These are phyloP conservation scores for Atta colombica DNA, from an alignment of 1,140 invertebrate species.

Conservation along the genomic window DNA sequence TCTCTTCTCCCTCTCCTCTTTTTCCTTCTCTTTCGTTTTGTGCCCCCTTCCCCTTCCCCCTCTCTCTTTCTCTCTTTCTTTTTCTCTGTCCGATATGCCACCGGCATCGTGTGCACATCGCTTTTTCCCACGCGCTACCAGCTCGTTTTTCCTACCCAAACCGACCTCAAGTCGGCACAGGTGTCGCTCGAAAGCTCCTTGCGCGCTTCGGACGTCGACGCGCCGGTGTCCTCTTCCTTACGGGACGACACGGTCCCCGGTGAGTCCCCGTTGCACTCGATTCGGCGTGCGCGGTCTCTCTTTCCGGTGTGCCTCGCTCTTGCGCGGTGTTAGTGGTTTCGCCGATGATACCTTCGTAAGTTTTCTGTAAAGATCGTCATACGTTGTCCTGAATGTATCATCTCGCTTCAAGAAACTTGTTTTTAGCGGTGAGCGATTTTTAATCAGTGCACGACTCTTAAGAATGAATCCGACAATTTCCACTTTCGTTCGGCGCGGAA, in stretches of 20 bases:
- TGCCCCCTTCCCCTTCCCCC: background rate
- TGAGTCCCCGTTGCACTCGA: slow-evolving; percentile 23
- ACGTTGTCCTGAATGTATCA: background rate
- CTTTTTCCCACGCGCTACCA: background rate
- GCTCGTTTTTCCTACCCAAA: slow-evolving; percentile 3
- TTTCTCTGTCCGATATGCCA: slow-evolving; percentile 18
- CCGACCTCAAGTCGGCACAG: slow-evolving; percentile 13
- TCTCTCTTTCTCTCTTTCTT: background rate
- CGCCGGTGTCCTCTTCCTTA: slow-evolving; percentile 1
- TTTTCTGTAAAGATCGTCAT: background rate
- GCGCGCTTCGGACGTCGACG: slow-evolving; percentile 11
- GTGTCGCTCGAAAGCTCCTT: slow-evolving; percentile 58
- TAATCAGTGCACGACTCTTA: background rate
- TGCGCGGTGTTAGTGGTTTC: slow-evolving; percentile 16
- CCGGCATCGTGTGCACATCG: slow-evolving; percentile 43
- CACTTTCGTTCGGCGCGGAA: background rate
- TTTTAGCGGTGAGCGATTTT: background rate
- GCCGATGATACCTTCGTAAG: background rate
- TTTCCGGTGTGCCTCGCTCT: slow-evolving; percentile 1
- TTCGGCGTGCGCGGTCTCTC: background rate
- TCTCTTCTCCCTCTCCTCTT: background rate
- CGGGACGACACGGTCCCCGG: slow-evolving; percentile 17
- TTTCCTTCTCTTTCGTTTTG: background rate
- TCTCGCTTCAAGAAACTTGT: background rate
- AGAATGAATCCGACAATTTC: background rate